Base-by-base conservation (phyloP, 2,888 invertebrate species). In the Dryomyza anilis region DNA sequence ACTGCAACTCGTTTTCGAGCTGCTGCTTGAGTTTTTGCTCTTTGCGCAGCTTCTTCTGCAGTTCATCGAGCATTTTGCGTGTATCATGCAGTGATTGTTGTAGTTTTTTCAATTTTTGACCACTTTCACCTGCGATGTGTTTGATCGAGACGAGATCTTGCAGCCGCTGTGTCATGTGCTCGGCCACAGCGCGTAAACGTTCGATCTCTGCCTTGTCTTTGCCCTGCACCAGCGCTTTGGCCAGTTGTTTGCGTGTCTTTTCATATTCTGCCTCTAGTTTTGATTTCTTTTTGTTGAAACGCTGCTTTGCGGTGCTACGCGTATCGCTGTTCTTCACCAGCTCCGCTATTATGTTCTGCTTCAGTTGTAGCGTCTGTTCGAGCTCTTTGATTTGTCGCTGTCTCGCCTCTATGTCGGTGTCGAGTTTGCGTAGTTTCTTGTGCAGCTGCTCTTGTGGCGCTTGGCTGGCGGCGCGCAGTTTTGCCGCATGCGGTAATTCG, bases 341-440 rank as follows among this genome's bases (percentile, higher is more conserved):
- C 72, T 92, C 91, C 72, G 88, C 87, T 70, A 92, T 90, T 53
- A 92, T 85, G 73, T 89, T 89, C 78, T 92, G 90, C 80, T 92
- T 93, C 1, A 90, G 86, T 74, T 88, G 87, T 73, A 92, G 90
- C 0, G 88, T 88, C 59, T 86, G 84, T 67, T 88, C 86, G 25
- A 93, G 82, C 79, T 93, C 92, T 71, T 88, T 88, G 3, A 92
- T 85, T 77, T 91, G 89, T 69, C 89, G 86, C 73, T 91, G 87
- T 39, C 88, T 88, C 19, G 87, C 86, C 64, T 88, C 87, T 55
- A 91, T 87, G 79, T 91, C 90, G 0, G 80, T 78, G 2, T 74
- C 71, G 14, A 83, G 64, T 69, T 83, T 83, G 0, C 81, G 79
- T 61, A 83, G 69, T 66, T 83, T 82, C 64, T 81, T 81, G 56